Percentiles rank a stretch among this genome's conserved stretches.
These are phyloP conservation scores for Phrynocephalus guinanensis DNA, from an alignment of 2,797 vertebrate genomes.

Conservation along the genomic window DNA sequence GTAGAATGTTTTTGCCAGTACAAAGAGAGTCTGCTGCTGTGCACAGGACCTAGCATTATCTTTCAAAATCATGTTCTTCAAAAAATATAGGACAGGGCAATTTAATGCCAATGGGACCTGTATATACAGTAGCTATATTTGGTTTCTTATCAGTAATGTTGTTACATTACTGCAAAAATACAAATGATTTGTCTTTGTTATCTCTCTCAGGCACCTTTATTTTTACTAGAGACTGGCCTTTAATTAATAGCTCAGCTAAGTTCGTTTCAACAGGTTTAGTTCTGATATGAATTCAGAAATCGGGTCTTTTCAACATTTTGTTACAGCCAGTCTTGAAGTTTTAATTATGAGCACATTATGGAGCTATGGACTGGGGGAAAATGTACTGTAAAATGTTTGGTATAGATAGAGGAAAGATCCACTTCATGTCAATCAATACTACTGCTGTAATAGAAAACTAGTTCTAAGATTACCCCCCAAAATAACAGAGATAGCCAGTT, in stretches of 20 bases:
- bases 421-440: not conserved
- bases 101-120: not conserved
- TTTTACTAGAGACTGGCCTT: not conserved
- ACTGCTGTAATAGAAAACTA: not conserved
- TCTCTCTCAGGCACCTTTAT: not conserved
- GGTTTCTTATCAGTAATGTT: not conserved
- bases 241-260: not conserved
- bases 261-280: conserved; percentile 7
- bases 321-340: not conserved
- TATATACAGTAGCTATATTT: not conserved
- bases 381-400: conserved; percentile 12
- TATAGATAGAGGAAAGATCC: not conserved
- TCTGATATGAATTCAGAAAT: not conserved
- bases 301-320: not conserved
- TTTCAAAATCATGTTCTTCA: not conserved
- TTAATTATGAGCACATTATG: not conserved
- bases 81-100: not conserved
- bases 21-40: not conserved
- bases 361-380: not conserved
- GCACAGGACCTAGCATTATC: not conserved
- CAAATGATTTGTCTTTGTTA: conserved; percentile 4
- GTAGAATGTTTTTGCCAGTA: not conserved
- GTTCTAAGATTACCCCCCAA: not conserved
- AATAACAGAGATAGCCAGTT: not conserved
- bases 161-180: conserved; percentile 9